phyloP scores from a whole-genome alignment of 2,797 vertebrate species.

The Cyclopterus lumpus region DNA sequence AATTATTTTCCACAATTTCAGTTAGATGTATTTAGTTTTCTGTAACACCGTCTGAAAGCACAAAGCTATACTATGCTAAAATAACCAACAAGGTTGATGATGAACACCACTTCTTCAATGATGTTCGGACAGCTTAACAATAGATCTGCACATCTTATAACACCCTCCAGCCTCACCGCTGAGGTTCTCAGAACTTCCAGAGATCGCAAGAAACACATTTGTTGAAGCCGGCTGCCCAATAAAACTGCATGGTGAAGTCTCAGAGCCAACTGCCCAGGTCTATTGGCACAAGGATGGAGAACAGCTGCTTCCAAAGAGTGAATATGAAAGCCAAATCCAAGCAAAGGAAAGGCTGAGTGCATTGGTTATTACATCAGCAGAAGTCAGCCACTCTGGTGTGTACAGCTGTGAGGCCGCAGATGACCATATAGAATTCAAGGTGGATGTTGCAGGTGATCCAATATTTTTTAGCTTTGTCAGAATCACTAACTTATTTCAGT shows the following conservation, averaged over 20 bases:
- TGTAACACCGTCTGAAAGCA: constrained; percentile 8
- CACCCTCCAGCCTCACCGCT: constrained; percentile 75
- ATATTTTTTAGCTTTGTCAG: constrained; percentile 70
- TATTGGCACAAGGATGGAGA: constrained; percentile 90
- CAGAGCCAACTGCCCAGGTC: constrained; percentile 81
- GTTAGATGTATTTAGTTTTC: background rate
- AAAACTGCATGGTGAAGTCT: constrained; percentile 89
- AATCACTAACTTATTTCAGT: constrained; percentile 70
- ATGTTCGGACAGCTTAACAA: constrained; percentile 49
- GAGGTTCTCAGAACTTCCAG: constrained; percentile 80
- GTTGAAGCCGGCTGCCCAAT: constrained; percentile 83
- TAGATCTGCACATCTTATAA: constrained; percentile 57
- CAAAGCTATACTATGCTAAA: constrained; percentile 4
- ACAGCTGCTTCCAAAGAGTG: constrained; percentile 75
- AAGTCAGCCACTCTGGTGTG: constrained; percentile 84
- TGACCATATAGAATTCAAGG: constrained; percentile 90
- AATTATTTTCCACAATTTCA: constrained; percentile 3
- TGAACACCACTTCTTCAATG: constrained; percentile 23
- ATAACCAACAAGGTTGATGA: constrained; percentile 9
- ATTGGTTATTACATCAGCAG: constrained; percentile 85
- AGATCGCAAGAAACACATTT: constrained; percentile 79
- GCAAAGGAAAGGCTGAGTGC: constrained; percentile 80
- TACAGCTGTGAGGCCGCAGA: constrained; percentile 90
- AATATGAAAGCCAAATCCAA: constrained; percentile 85
- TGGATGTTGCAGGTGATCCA: constrained; percentile 89